Evolutionary conservation across 2,113 vertebrate species (phyloP).

Genomic region (Odobenus rosmarus): DNA sequence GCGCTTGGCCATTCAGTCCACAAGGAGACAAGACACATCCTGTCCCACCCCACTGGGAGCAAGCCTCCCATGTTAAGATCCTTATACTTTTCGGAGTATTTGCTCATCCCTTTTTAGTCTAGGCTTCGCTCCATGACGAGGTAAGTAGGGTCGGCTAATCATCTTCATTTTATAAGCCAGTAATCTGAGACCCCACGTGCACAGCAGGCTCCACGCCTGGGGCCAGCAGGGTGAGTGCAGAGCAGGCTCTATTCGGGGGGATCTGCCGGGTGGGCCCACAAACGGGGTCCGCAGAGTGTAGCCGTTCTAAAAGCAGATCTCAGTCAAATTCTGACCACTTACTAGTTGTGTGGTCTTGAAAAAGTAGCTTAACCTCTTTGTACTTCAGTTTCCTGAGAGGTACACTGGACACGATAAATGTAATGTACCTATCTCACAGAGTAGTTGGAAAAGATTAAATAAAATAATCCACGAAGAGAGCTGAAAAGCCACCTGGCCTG

Average conservation of each 20-base stretch:
- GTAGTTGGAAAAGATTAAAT: background rate
- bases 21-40: fast-evolving
- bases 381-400: background rate
- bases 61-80: fast-evolving
- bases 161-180: background rate
- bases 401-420: fast-evolving
- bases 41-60: fast-evolving
- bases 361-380: background rate
- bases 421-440: fast-evolving
- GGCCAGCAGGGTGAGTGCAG: background rate
- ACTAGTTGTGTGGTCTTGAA: fast-evolving
- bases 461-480: fast-evolving
- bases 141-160: fast-evolving
- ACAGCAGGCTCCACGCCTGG: background rate
- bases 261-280: fast-evolving
- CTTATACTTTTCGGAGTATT: fast-evolving
- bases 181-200: background rate
- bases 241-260: background rate
- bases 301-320: background rate
- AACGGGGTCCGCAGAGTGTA: fast-evolving
- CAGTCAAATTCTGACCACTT: background rate
- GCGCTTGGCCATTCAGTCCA: too few species aligned
- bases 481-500: fast-evolving
- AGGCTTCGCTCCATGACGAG: fast-evolving
- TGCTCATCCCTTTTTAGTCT: background rate